Base-by-base conservation (phyloP, 2,113 vertebrate genomes). In the Mesoclemmys tuberculata region DNA sequence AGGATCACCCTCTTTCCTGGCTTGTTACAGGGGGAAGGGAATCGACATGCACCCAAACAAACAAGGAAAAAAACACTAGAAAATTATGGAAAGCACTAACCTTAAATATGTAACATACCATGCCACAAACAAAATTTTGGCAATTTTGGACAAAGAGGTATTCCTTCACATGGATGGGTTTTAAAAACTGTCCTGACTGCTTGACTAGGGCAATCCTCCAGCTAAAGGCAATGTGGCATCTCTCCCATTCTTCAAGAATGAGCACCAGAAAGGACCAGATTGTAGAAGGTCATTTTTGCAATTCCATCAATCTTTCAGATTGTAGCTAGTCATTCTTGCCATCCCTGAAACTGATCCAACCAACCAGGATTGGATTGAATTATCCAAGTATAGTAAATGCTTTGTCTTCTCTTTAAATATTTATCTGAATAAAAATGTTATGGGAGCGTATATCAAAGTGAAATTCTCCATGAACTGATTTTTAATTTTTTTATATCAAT, bases 1-100 rank as follows among this genome's bases (percentile, higher is more conserved):
- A 93, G 84, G 84, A 90, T 92, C 94, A 94, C 91, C 31, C 61
- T 56, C 19, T 89, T 91, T 79, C 75, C 88, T 91, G 89, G n/a
- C 1, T 0, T 88, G 2, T 56, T 49, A 27, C 2, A 1, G 38
- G 44, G 8, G 3, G 91, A 51, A 90, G 90, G 22, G 83, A n/a
- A 3, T 79, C 5, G 64, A 49, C 8, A 11, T 93, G 29, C 3
- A n/a, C 44, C 31, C 10, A 21, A 31, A 1, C 2, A 77, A 81
- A 68, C 0, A 6, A 74, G 87, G 89, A 79, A 51, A 64, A 84
- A 87, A 31, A 52, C 29, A 27, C 7, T 78, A 58, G 80, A 89
- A 58, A 83, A 77, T 80, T 48, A 0, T 48, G 64, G 44, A 77
- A 90, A 93, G 26, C 77, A 13, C 10, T 90, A 2, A 0, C 24